phyloP scores from a whole-genome alignment of 2,888 invertebrate species.

The Drosophila neonasuta region DNA sequence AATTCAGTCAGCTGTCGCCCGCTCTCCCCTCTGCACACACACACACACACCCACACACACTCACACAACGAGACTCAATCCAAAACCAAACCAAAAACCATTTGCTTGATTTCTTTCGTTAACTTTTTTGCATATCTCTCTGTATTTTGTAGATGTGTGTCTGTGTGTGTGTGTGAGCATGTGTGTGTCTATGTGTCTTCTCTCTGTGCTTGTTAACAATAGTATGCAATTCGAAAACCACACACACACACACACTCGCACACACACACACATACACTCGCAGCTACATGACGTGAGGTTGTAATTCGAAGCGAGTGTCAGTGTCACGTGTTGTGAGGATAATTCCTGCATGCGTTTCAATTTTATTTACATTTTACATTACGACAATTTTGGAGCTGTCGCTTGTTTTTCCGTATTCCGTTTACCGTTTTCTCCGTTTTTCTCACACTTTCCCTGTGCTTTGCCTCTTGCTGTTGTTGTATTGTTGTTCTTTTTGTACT shows the following conservation, averaged over 20 bases:
- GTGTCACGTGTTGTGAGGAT: constrained; percentile 67
- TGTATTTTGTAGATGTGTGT: neutral
- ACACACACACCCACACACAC: constrained; percentile 8
- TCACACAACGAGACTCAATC: constrained; percentile 10
- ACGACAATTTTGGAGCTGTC: constrained; percentile 39
- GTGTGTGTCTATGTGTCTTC: neutral
- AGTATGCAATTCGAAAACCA: constrained; percentile 44
- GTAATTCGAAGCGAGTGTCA: constrained; percentile 61
- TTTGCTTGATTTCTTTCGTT: constrained; percentile 50
- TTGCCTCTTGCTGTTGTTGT: constrained; percentile 6
- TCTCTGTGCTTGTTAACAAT: constrained; percentile 31
- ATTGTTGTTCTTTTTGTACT: constrained; percentile 28
- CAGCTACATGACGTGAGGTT: constrained; percentile 22
- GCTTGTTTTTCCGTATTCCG: constrained; percentile 27
- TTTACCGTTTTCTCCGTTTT: neutral
- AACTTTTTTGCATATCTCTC: constrained; percentile 19
- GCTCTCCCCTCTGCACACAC: neutral
- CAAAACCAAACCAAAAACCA: constrained; percentile 18
- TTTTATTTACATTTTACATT: constrained; percentile 68
- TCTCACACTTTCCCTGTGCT: constrained; percentile 7
- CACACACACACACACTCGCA: constrained; percentile 32
- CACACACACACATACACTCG: constrained; percentile 22
- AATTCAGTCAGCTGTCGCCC: constrained; percentile 6
- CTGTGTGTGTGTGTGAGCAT: constrained; percentile 4
- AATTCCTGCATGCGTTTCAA: constrained; percentile 73